Evolutionary conservation across 2,888 invertebrate species (phyloP), one percentile per base, ranked within the genome.

Genomic region (Caenorhabditis macrosperma): DNA sequence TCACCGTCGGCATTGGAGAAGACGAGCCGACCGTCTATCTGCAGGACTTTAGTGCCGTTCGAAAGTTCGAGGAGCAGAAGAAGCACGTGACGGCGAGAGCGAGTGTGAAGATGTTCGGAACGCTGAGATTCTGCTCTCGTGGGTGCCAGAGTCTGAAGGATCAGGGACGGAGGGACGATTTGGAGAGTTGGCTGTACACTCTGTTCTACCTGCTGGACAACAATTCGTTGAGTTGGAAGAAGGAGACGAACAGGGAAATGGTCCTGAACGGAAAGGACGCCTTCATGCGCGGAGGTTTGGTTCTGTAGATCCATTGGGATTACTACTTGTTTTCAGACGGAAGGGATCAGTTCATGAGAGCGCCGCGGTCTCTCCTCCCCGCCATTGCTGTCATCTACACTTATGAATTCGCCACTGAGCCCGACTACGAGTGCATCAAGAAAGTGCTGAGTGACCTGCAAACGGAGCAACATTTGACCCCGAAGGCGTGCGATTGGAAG

Each of bases 171-270:
- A 64, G 50, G 46, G 74, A 74, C 46, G 74, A 74, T 38, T 28
- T 74, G 57, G 74, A 74, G 41, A 50, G 74, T 35, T 74, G 54
- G 50, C 6, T 74, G 22, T 74, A 59, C 64, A 74, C 74, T 0
- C 35, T 74, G 0, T 74, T 74, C 59, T 74, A 64, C 30, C 6
- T 64, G 48, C 50, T 74, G 7, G 74, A 74, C n/a, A 24, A 41
- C 24, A 46, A 17, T 3, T 74, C 74, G 24, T 52, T 74, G 64
- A 30, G 46, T 28, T 74, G 74, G 74, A 66, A 50, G 17, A 57
- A 59, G 38, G 74, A 74, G 50, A 41, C 10, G 17, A 59, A 26
- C 15, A n/a, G 17, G 30, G 15, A 26, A 1, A 26, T 35, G 6
- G 72, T 64, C 26, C 4, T 59, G 12, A 2, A n/a, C 0, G 33